phyloP scores from a whole-genome alignment of 1,140 invertebrate genomes.

The Phymorhynchus buccinoides region DNA sequence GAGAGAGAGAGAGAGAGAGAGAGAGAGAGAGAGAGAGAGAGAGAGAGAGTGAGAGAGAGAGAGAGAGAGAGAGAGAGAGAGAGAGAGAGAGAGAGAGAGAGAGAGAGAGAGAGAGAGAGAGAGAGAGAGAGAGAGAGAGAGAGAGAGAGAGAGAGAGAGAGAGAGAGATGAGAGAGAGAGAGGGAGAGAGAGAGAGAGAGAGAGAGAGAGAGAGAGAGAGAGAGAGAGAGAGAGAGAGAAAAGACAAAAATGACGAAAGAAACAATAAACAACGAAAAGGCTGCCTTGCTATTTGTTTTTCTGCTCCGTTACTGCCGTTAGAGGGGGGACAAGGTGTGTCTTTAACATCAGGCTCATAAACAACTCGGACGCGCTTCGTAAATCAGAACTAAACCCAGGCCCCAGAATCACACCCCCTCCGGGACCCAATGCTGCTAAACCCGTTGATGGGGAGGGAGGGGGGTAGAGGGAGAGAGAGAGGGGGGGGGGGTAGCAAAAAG shows the following conservation, averaged over 20 bases:
- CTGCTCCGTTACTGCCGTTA: slow-evolving; percentile 21
- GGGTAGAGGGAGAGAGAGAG: neutral
- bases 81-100: too few species aligned
- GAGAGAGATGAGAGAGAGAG: too few species aligned
- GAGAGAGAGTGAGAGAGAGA: too few species aligned
- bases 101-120: too few species aligned
- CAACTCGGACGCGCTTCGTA: slow-evolving; percentile 28
- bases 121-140: too few species aligned
- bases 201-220: neutral
- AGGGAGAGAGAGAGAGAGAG: neutral
- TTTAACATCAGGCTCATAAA: slow-evolving; percentile 35
- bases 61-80: too few species aligned
- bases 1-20: too few species aligned
- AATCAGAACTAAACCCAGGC: slow-evolving; percentile 31
- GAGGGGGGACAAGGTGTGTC: neutral
- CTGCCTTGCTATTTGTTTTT: slow-evolving; percentile 20
- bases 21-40: too few species aligned
- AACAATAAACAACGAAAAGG: neutral
- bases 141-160: too few species aligned
- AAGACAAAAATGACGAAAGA: neutral
- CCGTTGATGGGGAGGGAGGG: neutral
- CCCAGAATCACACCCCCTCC: neutral
- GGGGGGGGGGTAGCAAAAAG: too few species aligned
- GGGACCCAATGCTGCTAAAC: neutral
- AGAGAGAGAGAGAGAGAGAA: neutral